Evolutionary conservation across 2,888 invertebrate species (phyloP).

Genomic region (Cetonia aurata): DNA sequence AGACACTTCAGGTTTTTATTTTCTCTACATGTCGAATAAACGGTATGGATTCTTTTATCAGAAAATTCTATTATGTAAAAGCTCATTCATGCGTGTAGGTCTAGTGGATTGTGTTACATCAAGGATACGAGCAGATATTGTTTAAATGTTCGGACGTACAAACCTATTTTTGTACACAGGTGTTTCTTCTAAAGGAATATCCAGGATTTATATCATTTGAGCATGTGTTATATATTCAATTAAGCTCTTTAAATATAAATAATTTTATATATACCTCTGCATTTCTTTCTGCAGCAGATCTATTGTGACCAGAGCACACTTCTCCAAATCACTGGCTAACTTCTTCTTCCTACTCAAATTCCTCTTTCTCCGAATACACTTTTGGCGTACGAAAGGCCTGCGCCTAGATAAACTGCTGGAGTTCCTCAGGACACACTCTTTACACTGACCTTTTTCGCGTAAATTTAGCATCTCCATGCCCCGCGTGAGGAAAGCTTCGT

Average conservation of each 20-base stretch:
- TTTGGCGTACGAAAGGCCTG: slow-evolving; percentile 34
- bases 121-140: neutral
- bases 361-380: slow-evolving; percentile 33
- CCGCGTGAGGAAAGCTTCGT: slow-evolving; percentile 29
- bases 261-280: slow-evolving; percentile 22
- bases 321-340: slow-evolving; percentile 25
- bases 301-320: slow-evolving; percentile 39
- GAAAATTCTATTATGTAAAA: slow-evolving; percentile 14
- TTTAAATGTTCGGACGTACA: too few species aligned
- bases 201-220: too few species aligned
- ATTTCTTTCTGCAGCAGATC: slow-evolving; percentile 36
- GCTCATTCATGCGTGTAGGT: neutral
- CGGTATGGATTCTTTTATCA: too few species aligned
- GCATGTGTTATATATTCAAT: neutral
- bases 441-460: slow-evolving; percentile 21
- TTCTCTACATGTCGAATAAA: too few species aligned
- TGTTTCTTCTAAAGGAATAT: too few species aligned
- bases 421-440: slow-evolving; percentile 7
- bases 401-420: slow-evolving; percentile 9
- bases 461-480: slow-evolving; percentile 34
- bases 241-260: neutral
- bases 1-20: too few species aligned
- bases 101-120: neutral
- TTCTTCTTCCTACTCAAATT: slow-evolving; percentile 15
- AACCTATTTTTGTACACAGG: too few species aligned